Evolutionary conservation across 2,113 vertebrate genomes (phyloP).

Genomic region (Hipposideros armiger): DNA sequence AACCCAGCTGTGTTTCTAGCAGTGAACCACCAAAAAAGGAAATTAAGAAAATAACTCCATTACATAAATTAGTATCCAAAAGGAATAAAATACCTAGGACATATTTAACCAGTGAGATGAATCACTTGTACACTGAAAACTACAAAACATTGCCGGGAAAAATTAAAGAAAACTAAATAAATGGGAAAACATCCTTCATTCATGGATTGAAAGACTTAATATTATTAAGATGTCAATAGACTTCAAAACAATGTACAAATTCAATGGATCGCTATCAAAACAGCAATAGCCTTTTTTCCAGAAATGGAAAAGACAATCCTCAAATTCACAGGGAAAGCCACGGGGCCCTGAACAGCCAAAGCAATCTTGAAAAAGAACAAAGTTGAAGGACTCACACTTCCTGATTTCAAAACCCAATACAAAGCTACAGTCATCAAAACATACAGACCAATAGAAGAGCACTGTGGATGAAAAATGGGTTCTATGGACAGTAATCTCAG

Average conservation of each 20-base stretch:
- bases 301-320: no score
- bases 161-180: not conserved
- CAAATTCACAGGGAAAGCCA: no score
- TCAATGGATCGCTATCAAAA: no score
- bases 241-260: not conserved
- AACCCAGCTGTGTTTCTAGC: not conserved
- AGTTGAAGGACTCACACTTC: no score
- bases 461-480: not conserved
- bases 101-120: not conserved
- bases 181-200: not conserved
- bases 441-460: not conserved
- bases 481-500: not conserved
- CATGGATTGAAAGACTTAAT: not conserved
- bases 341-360: no score
- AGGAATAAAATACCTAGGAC: not conserved
- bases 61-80: not conserved
- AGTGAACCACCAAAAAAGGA: not conserved
- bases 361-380: no score
- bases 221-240: not conserved
- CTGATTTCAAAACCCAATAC: no score
- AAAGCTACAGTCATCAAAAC: no score
- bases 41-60: not conserved
- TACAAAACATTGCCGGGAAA: not conserved
- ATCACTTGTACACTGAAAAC: not conserved
- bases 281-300: no score